phyloP scores from a whole-genome alignment of 2,888 invertebrate species.

The Oscheius myriophilus region DNA sequence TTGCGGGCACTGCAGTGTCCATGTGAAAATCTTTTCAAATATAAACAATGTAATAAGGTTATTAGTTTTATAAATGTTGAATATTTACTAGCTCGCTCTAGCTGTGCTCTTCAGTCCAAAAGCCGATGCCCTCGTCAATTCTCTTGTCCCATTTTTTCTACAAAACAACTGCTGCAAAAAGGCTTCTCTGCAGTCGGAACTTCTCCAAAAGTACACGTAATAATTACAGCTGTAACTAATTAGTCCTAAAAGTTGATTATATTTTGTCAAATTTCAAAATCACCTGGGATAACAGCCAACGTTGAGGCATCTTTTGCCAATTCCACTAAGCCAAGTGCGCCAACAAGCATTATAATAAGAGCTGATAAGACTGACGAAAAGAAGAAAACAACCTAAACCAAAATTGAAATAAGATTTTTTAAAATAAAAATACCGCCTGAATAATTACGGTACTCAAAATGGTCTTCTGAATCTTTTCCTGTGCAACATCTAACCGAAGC shows the following conservation, averaged over 20 bases:
- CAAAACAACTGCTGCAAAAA: slow-evolving; percentile 74
- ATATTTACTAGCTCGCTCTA: too few species aligned
- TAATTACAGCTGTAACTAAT: slow-evolving; percentile 51
- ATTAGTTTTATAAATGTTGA: too few species aligned
- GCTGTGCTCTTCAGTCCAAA: too few species aligned
- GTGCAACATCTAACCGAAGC: neutral
- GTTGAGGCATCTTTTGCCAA: slow-evolving; percentile 12
- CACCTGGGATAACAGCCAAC: slow-evolving; percentile 27
- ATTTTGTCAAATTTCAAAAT: neutral
- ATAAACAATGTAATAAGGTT: too few species aligned
- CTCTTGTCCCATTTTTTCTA: neutral
- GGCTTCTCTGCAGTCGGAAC: slow-evolving; percentile 42
- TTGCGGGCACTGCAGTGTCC: too few species aligned
- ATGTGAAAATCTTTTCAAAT: too few species aligned
- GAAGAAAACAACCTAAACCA: slow-evolving; percentile 20
- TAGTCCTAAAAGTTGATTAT: slow-evolving; percentile 31
- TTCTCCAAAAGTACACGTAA: slow-evolving; percentile 54
- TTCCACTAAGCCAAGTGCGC: slow-evolving; percentile 4
- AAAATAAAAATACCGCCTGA: slow-evolving; percentile 9
- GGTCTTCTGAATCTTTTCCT: slow-evolving; percentile 14
- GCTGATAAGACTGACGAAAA: slow-evolving; percentile 26
- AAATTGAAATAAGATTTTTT: too few species aligned
- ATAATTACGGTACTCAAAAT: slow-evolving; percentile 24
- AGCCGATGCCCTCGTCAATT: too few species aligned
- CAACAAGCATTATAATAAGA: slow-evolving; percentile 12